These are phyloP conservation scores for Cynaeus angustus DNA, from an alignment of 2,888 invertebrate genomes.

Conservation along the genomic window DNA sequence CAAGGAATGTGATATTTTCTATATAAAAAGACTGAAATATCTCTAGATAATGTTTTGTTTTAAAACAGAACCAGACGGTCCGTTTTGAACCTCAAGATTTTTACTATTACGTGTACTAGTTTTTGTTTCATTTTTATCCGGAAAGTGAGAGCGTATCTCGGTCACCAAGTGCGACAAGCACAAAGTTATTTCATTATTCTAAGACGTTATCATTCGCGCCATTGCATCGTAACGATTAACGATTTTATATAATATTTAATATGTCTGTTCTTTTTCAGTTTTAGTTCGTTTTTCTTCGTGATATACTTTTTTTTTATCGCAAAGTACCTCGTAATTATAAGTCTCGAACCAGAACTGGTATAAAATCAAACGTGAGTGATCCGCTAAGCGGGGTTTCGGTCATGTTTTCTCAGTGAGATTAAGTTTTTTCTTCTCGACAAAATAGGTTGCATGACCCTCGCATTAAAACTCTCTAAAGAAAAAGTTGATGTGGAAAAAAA, in stretches of 20 bases:
- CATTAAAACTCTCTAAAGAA: conserved; percentile 62
- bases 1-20: conserved; percentile 73
- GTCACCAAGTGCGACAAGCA: conserved; percentile 67
- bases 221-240: conserved; percentile 69
- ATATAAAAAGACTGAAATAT: conserved; percentile 72
- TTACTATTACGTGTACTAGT: conserved; percentile 49
- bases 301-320: conserved; percentile 57
- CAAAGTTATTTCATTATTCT: conserved; percentile 70
- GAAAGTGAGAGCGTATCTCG: conserved; percentile 67
- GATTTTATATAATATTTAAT: conserved; percentile 63
- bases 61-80: conserved; percentile 56
- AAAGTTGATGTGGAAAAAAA: conserved; percentile 53
- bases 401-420: conserved; percentile 57
- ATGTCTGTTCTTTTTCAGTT: conserved; percentile 53
- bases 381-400: conserved; percentile 57
- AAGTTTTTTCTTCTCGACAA: conserved; percentile 45
- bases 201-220: conserved; percentile 70
- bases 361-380: conserved; percentile 56
- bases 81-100: conserved; percentile 51
- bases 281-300: conserved; percentile 51
- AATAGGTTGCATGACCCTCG: conserved; percentile 60
- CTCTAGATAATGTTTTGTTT: conserved; percentile 68
- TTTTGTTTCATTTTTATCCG: conserved; percentile 46
- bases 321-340: conserved; percentile 58
- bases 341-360: conserved; percentile 59